Evolutionary conservation across 2,113 vertebrate genomes (phyloP), one percentile per base, ranked within the genome.

Genomic region (Triplophysa dalaica): DNA sequence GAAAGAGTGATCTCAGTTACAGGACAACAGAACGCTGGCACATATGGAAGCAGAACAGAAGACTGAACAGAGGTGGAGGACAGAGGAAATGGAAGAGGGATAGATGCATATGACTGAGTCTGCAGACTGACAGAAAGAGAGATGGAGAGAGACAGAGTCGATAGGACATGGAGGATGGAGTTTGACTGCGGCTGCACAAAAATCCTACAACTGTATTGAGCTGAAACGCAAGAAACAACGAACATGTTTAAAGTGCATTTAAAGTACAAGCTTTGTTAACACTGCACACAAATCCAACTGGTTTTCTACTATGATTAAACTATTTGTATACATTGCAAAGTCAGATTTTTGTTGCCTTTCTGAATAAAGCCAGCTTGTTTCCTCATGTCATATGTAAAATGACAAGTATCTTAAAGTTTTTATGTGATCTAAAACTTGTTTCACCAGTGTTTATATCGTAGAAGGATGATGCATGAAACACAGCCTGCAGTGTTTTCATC

Each of bases 101-200:
- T 16, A 43, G 45, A 16, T 33, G 33, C 21, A 29, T 38, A 1
- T 50, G 72, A 62, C 43, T 76, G 83, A 84, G 77, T 67, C 48
- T 9, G 19, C 67, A 70, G 80, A 78, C 56, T 45, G 21, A 61
- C 74, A 21, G 61, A 83, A 16, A 84, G 48, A 70, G 54, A 61
- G 82, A 83, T 24, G 61, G 72, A 56, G 79, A 83, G 61, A 45
- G 70, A 56, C 45, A 33, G 22, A 33, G 48, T 45, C 58, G 58
- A 74, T 60, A 85, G 81, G 75, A 86, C 67, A 75, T 66, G 82
- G 62, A 70, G 70, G 79, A 81, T 65, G 26, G 63, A 74, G 78
- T 54, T 41, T 14, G 75, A 73, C 62, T 82, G 77, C 19, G 70
- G 72, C 13, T 7, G 78, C 19, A 62, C 75, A 33, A 61, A 79